Evolutionary conservation across 2,113 vertebrate genomes (phyloP), one percentile per base, ranked within the genome.

Genomic region (Suncus etruscus): DNA sequence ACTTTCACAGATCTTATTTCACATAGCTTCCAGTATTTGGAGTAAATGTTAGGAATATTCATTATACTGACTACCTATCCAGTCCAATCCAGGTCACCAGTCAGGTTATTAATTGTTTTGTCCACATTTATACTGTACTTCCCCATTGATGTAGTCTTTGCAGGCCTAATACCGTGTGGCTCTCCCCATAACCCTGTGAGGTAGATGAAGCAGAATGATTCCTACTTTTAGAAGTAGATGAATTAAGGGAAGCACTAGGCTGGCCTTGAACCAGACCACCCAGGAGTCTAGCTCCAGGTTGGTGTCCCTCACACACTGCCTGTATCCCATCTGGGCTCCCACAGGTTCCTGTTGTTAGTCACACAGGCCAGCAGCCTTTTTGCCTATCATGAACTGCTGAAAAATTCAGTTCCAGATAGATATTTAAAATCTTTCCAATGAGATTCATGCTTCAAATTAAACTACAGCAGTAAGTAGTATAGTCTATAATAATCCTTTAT

Each of bases 391-490:
- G 31, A 39, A 31, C 54, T 61, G 39, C 50, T n/a, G 2, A 22
- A 87, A 58, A 68, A 47, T 18, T 86, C n/a, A 75, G 1, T 68
- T 82, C 51, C 6, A 72, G 51, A 29, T 65, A 72, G 51, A 29
- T 65, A 63, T 68, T 76, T 84, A 72, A 88, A 95, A 87, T 14
- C 15, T 77, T 92, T 20, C 16, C 70, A 74, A 73, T 66, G 72
- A 83, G 91, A 86, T 61, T 78, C 32, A 27, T 79, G 24, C 47
- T 61, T 63, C n/a, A 80, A 22, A 79, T 50, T 63, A 31, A 85
- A 86, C 25, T 22, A 61, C 18, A 31, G 10, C n/a, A 29, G 8
- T 68, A 79, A 79, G 61, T 65, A 9, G 63, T 65, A 85, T 31
- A 22, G 7, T 54, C 68, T 73, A 0, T 76, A 65, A 81, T 18